A percentile compares a stretch with the other conserved stretches of the same genome.
phyloP scores from a whole-genome alignment of 2,797 vertebrate species.

The Lerista edwardsae region DNA sequence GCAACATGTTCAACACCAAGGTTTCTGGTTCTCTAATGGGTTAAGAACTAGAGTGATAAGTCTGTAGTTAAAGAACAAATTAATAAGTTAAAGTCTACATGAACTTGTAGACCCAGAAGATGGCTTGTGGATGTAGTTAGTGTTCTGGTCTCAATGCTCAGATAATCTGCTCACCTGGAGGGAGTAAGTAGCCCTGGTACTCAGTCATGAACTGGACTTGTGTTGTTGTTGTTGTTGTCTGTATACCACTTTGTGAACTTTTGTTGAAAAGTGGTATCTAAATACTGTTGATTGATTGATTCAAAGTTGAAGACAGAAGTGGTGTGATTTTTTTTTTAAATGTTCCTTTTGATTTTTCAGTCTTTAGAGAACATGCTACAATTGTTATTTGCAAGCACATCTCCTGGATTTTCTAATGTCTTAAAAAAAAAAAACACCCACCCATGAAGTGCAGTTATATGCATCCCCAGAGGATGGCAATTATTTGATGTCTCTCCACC shows the following conservation, averaged over 20 bases:
- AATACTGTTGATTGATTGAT: too few relatives aligned
- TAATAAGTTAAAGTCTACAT: background rate
- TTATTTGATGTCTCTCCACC: background rate
- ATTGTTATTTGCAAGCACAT: background rate
- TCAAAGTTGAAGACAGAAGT: background rate
- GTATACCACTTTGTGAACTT: too few relatives aligned
- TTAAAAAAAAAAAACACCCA: too few relatives aligned
- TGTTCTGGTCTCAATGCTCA: background rate
- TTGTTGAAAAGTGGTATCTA: too few relatives aligned
- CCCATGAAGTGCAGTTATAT: background rate
- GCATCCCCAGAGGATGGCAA: background rate
- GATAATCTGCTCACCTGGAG: background rate
- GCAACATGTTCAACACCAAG: background rate
- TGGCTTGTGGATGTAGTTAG: background rate
- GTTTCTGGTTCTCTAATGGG: background rate
- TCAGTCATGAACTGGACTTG: background rate
- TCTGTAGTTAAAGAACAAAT: background rate
- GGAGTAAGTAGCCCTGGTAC: background rate
- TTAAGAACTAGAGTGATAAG: background rate
- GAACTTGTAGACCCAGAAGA: too few relatives aligned
- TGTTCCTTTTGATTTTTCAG: background rate
- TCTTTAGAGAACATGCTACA: background rate
- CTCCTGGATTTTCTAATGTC: background rate
- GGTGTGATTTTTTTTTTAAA: background rate
- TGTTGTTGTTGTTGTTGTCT: too few relatives aligned